These are phyloP conservation scores for Ameiurus melas DNA, from an alignment of 2,113 vertebrate genomes.

Conservation along the genomic window DNA sequence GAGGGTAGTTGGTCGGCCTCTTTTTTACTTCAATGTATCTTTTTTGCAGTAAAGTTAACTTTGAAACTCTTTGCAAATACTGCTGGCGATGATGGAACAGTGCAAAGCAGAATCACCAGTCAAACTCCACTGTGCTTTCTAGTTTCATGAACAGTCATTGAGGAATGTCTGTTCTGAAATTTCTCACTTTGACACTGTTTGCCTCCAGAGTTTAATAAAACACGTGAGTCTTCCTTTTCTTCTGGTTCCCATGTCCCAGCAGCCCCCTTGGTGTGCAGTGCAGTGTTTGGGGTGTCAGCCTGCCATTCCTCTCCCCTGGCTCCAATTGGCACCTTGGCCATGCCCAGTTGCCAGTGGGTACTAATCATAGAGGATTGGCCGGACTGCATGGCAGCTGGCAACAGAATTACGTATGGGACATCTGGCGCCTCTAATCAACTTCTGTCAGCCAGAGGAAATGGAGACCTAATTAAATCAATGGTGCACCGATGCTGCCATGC, in stretches of 20 bases:
- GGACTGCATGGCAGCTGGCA: constrained; percentile 57
- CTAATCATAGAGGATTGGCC: constrained; percentile 61
- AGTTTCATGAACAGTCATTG: not conserved
- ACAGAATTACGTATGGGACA: constrained; percentile 52
- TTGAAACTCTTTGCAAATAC: not conserved
- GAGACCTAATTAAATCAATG: constrained; percentile 61
- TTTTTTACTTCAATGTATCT: constrained; percentile 25
- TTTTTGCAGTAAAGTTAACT: constrained; percentile 18
- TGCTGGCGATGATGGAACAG: not conserved
- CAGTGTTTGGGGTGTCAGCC: constrained; percentile 28
- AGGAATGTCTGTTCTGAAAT: not conserved
- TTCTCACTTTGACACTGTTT: constrained; percentile 14
- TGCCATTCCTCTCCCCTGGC: constrained; percentile 38
- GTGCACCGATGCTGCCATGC: constrained; percentile 39
- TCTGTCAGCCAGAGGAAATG: constrained; percentile 59
- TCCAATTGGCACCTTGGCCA: constrained; percentile 55
- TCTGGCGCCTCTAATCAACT: constrained; percentile 57
- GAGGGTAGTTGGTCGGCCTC: constrained; percentile 68
- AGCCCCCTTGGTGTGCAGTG: constrained; percentile 15
- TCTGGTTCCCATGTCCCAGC: constrained; percentile 28
- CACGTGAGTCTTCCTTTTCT: constrained; percentile 4
- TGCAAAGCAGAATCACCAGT: not conserved
- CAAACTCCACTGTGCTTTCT: not conserved
- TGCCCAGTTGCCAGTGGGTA: constrained; percentile 60
- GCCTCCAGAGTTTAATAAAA: not conserved